Evolutionary conservation across 2,797 vertebrate genomes (phyloP).

Genomic region (Carapus acus): DNA sequence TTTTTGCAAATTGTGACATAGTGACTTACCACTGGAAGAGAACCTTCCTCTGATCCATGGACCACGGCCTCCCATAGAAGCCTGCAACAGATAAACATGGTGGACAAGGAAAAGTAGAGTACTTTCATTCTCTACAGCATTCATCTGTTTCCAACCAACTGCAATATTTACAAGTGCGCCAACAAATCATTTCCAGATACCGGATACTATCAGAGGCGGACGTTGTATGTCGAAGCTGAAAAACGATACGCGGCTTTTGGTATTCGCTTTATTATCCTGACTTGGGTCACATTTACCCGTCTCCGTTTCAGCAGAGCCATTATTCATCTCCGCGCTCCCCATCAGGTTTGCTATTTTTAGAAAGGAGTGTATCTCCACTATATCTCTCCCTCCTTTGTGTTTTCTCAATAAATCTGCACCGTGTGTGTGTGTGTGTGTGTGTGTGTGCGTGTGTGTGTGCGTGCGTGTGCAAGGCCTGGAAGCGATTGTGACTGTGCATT

Average conservation of each 20-base stretch:
- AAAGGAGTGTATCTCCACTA: conserved; percentile 52
- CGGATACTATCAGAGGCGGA: neutral
- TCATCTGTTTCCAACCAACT: neutral
- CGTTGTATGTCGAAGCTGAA: neutral
- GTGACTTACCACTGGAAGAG: conserved; percentile 81
- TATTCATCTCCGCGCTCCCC: conserved; percentile 48
- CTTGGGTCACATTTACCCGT: conserved; percentile 25
- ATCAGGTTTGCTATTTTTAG: conserved; percentile 58
- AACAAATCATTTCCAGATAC: neutral
- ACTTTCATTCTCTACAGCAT: neutral
- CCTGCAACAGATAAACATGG: conserved; percentile 53
- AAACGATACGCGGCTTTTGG: conserved; percentile 10
- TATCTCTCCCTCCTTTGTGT: conserved; percentile 43
- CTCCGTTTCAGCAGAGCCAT: conserved; percentile 36
- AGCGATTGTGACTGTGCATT: too few relatives aligned
- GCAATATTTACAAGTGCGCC: too few relatives aligned
- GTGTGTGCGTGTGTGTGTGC: neutral
- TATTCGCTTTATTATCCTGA: neutral
- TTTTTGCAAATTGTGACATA: too few relatives aligned
- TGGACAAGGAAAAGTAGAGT: neutral
- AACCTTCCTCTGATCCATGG: conserved; percentile 83
- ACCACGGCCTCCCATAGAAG: conserved; percentile 85
- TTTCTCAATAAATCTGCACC: conserved; percentile 35
- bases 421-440: neutral
- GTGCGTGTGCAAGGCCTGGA: conserved; percentile 9